Base-by-base conservation (phyloP, 2,797 vertebrate species). In the Pipistrellus pygmaeus region DNA sequence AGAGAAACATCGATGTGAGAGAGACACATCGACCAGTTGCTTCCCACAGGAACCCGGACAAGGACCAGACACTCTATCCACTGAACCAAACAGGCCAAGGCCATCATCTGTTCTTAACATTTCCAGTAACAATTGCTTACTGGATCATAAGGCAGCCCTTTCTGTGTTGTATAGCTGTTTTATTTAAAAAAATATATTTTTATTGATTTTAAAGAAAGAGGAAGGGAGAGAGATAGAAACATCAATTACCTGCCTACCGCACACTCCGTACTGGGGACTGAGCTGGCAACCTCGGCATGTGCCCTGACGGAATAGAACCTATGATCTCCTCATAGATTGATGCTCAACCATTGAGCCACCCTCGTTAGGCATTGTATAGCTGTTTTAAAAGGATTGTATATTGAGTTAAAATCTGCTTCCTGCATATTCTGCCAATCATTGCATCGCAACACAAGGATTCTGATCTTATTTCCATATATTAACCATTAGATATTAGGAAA, bases 401-500 rank as follows among this genome's bases (percentile, higher is more conserved):
- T 88, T 93, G 53, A 60, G 41, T 77, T 84, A 93, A 92, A 93
- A 87, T 90, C 51, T 53, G 17, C 25, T 27, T 38, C 23, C 13
- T 90, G 88, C 30, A 78, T 85, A 48, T 66, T 90, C 25, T 91
- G 64, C 51, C 85, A 4, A 62, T 95, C 12, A 66, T 57, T 95
- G 30, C 27, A 51, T 73, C 88, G 48, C 20, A 83, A 38, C 71
- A 91, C n/a, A 87, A 27, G 86, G 83, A 88, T 83, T 94, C 48
- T 82, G 83, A 75, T 84, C 25, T 18, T 27, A 44, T 85, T 87
- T 88, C 27, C 48, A 68, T 73, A 55, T 87, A 44, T 93, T 21
- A 95, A 81, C 41, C 12, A 48, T 91, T 30, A 84, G 32, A 46
- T 89, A 86, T 25, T 91, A 72, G 38, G 94, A 90, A 92, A 92